These are phyloP conservation scores for Ahaetulla prasina DNA, from an alignment of 2,113 vertebrate genomes.

Conservation along the genomic window DNA sequence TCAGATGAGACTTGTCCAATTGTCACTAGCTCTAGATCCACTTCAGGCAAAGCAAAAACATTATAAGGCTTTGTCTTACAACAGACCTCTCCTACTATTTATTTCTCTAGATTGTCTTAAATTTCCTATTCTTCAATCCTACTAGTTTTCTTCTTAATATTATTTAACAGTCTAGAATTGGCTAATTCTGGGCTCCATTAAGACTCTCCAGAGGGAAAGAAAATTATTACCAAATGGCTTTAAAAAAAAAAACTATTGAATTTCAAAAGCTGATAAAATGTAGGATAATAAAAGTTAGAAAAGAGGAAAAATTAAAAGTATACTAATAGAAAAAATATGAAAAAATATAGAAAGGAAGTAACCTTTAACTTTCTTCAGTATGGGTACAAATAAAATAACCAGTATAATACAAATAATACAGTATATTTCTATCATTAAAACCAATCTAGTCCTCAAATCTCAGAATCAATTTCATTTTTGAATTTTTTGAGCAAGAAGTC, in stretches of 20 bases:
- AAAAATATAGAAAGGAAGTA: not conserved
- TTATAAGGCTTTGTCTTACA: not conserved
- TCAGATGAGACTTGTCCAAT: not conserved
- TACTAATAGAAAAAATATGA: not conserved
- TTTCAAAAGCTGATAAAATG: not conserved
- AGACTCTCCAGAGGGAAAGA: not conserved
- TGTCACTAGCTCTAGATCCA: not conserved
- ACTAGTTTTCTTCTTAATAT: not conserved
- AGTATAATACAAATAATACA: not conserved
- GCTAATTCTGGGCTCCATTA: not conserved
- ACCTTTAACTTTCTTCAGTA: not conserved
- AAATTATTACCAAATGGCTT: not conserved
- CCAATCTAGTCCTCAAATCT: not conserved
- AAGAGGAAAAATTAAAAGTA: not conserved
- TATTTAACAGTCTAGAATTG: not conserved
- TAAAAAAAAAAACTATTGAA: not conserved
- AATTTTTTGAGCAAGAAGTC: not conserved
- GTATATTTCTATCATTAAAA: not conserved
- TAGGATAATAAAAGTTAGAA: not conserved
- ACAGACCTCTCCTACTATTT: not conserved
- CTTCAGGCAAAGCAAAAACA: not conserved
- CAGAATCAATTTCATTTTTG: not conserved
- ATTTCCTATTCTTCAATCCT: not conserved
- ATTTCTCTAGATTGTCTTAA: not conserved
- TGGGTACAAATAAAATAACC: not conserved